phyloP scores from a whole-genome alignment of 2,113 vertebrate genomes.

The Dissostichus mawsoni region DNA sequence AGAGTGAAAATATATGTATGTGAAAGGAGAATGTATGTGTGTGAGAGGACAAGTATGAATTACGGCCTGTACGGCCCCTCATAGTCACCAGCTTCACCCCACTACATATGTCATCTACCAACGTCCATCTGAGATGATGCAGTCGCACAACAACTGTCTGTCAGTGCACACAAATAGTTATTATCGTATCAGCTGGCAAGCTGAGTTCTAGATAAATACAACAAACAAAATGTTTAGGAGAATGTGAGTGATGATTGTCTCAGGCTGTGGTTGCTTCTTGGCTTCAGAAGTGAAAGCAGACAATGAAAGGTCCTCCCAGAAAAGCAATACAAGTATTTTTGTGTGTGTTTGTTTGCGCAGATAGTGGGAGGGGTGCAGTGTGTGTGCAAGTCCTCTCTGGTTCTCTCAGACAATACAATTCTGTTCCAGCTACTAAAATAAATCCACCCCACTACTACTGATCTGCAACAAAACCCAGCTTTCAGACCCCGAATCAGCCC shows the following conservation, averaged over 20 bases:
- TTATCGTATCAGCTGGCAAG: not conserved
- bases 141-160: no score
- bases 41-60: no score
- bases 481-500: slow-evolving; percentile 26
- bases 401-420: slow-evolving; percentile 41
- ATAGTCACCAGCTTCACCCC: no score
- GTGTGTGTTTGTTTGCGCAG: slow-evolving; percentile 15
- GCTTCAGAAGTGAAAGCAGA: slow-evolving; percentile 23
- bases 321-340: slow-evolving; percentile 1
- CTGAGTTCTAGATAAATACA: not conserved
- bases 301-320: slow-evolving; percentile 20
- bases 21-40: no score
- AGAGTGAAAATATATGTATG: no score
- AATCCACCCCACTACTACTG: slow-evolving; percentile 33
- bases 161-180: no score
- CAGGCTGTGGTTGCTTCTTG: slow-evolving; percentile 2
- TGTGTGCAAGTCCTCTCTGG: slow-evolving; percentile 7
- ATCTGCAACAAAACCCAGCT: slow-evolving; percentile 30
- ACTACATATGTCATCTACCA: no score
- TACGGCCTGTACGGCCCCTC: no score
- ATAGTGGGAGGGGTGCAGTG: slow-evolving; percentile 21
- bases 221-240: not conserved
- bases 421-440: slow-evolving; percentile 41
- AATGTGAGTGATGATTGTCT: not conserved
- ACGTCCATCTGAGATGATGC: no score